phyloP scores from a whole-genome alignment of 2,113 vertebrate genomes.

The Picathartes gymnocephalus region DNA sequence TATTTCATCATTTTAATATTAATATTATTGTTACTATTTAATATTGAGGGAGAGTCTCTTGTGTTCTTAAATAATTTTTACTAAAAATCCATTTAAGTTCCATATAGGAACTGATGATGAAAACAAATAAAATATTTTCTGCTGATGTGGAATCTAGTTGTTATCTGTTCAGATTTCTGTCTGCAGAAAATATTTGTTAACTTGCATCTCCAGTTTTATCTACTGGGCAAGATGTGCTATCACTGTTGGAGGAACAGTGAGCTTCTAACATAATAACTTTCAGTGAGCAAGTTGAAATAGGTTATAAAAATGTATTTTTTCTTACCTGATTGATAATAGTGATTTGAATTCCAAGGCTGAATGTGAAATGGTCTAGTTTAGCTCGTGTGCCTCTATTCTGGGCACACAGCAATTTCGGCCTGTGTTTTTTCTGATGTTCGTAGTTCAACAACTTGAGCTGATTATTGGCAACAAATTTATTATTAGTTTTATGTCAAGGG shows the following conservation, averaged over 20 bases:
- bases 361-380: neutral
- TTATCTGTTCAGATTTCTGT: neutral
- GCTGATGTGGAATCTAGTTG: neutral
- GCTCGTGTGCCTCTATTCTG: neutral
- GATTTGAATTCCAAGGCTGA: neutral
- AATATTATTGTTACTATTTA: neutral
- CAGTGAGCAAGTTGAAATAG: neutral
- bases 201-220: neutral
- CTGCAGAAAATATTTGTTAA: neutral
- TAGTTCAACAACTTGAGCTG: neutral
- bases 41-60: neutral
- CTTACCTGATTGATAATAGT: neutral
- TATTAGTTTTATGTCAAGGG: neutral
- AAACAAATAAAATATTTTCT: neutral
- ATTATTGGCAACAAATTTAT: neutral
- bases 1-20: neutral
- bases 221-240: neutral
- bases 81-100: neutral
- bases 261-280: neutral
- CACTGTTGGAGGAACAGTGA: neutral
- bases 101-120: neutral
- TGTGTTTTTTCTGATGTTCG: neutral
- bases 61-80: neutral
- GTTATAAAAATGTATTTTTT: neutral
- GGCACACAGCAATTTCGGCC: neutral